Evolutionary conservation across 2,888 invertebrate genomes (phyloP).

Genomic region (Lycophotia porphyrea): DNA sequence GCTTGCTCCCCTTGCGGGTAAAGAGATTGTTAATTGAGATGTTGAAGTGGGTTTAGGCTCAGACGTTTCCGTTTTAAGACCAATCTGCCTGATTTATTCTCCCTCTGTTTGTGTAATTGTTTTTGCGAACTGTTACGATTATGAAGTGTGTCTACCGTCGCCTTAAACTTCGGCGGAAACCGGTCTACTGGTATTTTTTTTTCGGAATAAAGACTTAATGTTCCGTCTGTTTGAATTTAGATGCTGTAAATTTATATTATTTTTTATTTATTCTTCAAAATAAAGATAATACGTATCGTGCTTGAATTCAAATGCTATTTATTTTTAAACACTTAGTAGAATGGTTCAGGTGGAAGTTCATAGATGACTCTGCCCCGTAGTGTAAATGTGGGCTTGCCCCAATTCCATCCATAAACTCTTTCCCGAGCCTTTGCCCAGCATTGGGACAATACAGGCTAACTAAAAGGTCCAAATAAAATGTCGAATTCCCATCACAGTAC

Average conservation of each 20-base stretch:
- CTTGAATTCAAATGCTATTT: background rate
- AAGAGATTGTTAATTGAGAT: constrained; percentile 19
- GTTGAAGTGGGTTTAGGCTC: constrained; percentile 26
- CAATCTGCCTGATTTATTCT: constrained; percentile 20
- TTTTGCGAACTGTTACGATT: constrained; percentile 20
- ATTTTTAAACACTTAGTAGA: background rate
- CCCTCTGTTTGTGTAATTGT: constrained; percentile 6
- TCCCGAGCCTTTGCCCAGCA: too few species aligned
- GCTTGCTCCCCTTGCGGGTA: constrained; percentile 7
- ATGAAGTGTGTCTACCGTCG: background rate
- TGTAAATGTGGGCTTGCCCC: too few species aligned
- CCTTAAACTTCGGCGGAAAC: background rate
- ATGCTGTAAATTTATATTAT: background rate
- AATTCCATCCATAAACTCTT: too few species aligned
- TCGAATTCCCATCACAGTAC: background rate
- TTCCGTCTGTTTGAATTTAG: background rate
- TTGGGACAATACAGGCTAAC: too few species aligned
- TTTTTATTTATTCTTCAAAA: background rate
- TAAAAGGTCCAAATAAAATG: too few species aligned
- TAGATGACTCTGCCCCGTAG: too few species aligned
- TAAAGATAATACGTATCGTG: background rate
- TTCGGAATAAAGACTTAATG: background rate
- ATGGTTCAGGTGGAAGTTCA: too few species aligned
- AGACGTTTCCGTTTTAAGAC: constrained; percentile 42
- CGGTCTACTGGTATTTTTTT: background rate